These are phyloP conservation scores for Diogma glabrata DNA, from an alignment of 2,888 invertebrate species.

Conservation along the genomic window DNA sequence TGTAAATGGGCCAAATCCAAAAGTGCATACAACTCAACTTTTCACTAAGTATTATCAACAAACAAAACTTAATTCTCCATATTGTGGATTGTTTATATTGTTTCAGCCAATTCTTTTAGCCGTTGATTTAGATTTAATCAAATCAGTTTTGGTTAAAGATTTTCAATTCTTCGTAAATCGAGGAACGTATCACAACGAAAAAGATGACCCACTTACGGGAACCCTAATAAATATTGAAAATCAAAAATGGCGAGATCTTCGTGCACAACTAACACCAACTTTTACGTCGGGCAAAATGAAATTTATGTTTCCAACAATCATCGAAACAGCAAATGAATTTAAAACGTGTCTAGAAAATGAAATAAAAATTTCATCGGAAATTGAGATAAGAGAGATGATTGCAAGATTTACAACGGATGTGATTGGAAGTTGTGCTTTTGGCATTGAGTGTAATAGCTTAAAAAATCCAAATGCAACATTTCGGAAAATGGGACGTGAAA, in stretches of 20 bases:
- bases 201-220: slow-evolving; percentile 46
- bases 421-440: slow-evolving; percentile 38
- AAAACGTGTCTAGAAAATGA: slow-evolving; percentile 33
- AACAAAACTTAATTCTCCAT: slow-evolving; percentile 24
- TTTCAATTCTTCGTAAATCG: slow-evolving; percentile 54
- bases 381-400: slow-evolving; percentile 37
- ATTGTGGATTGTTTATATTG: slow-evolving; percentile 50
- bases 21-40: background rate
- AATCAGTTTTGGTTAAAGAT: slow-evolving; percentile 47
- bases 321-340: slow-evolving; percentile 43
- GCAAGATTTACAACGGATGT: slow-evolving; percentile 35
- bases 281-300: slow-evolving; percentile 58
- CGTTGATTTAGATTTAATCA: slow-evolving; percentile 48
- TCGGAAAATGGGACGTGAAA: slow-evolving; percentile 22
- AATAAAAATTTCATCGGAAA: slow-evolving; percentile 27
- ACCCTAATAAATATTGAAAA: slow-evolving; percentile 48
- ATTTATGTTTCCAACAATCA: slow-evolving; percentile 48
- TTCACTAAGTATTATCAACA: slow-evolving; percentile 22
- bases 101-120: slow-evolving; percentile 47
- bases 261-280: slow-evolving; percentile 51
- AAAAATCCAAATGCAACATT: slow-evolving; percentile 34
- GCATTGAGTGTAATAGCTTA: slow-evolving; percentile 35
- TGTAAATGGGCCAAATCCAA: background rate
- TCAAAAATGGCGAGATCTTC: slow-evolving; percentile 48
- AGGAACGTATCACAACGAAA: slow-evolving; percentile 48